These are phyloP conservation scores for Eulimnadia texana DNA, from an alignment of 1,140 invertebrate genomes.

Conservation along the genomic window DNA sequence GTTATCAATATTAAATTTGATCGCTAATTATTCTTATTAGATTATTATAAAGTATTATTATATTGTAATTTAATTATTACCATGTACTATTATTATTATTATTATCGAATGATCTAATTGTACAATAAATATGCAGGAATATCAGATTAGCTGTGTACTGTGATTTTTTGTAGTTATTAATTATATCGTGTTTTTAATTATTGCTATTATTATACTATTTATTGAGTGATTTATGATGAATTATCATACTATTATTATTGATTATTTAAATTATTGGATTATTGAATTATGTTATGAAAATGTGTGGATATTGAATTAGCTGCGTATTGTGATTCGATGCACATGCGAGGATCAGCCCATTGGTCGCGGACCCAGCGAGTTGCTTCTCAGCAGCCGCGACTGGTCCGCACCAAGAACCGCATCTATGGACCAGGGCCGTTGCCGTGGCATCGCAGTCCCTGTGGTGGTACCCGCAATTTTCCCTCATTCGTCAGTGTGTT, in stretches of 20 bases:
- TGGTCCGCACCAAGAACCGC: conserved; percentile 8
- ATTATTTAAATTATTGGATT: neutral
- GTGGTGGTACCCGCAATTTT: neutral
- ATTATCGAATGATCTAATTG: no score
- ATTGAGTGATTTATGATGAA: neutral
- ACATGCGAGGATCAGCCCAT: neutral
- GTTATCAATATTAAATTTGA: no score
- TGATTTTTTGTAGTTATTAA: neutral
- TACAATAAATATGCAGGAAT: no score
- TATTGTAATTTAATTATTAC: no score
- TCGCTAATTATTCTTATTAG: no score
- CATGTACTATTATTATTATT: no score
- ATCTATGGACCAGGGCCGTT: conserved; percentile 7
- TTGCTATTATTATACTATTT: neutral
- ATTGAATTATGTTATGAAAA: no score
- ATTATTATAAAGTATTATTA: no score
- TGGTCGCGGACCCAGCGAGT: neutral
- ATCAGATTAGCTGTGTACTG: no score
- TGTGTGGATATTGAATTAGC: no score
- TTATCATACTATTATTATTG: neutral
- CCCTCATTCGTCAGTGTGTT: neutral
- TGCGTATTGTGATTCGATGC: neutral
- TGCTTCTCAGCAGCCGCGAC: conserved; percentile 3
- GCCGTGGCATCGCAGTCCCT: conserved; percentile 1
- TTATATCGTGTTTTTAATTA: neutral